Evolutionary conservation across 1,140 invertebrate genomes (phyloP), one percentile per base, ranked within the genome.

Genomic region (Goniozus legneri): DNA sequence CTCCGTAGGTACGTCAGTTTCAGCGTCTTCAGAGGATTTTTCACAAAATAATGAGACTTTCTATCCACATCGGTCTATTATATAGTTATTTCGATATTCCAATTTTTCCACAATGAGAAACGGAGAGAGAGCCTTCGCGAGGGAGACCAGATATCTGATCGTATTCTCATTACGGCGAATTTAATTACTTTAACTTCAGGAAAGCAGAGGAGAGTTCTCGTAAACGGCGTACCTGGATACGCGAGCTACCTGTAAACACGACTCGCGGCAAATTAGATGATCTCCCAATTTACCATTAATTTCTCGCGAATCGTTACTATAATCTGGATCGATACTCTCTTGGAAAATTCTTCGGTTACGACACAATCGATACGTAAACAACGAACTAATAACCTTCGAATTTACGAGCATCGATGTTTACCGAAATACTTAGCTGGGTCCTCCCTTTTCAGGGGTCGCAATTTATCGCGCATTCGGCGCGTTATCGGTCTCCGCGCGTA

Each of bases 261-360:
- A 33, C 35, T 43, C 21, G 19, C 24, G 14, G 27, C 38, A 43
- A 52, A 52, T 52, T 43, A 48, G 45, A 38, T 27, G 32, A 52
- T 46, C 34, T n/a, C 31, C 47, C 18, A 31, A 35, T 50, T 38
- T 45, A 15, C 42, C 20, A 38, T 45, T 27, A 45, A 50, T 22
- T 50, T 38, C 46, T 24, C 24, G n/a, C n/a, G n/a, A n/a, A n/a
- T n/a, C n/a, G n/a, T n/a, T n/a, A n/a, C n/a, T n/a, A n/a, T n/a
- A n/a, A n/a, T n/a, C n/a, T n/a, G n/a, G n/a, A n/a, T n/a, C n/a
- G n/a, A n/a, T n/a, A n/a, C n/a, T n/a, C n/a, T n/a, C n/a, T n/a
- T n/a, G n/a, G n/a, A n/a, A n/a, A n/a, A n/a, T n/a, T n/a, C n/a
- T n/a, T n/a, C n/a, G n/a, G n/a, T n/a, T n/a, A n/a, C n/a, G n/a